These are phyloP conservation scores for Drosophila ambigua DNA, from an alignment of 1,140 invertebrate species.

Conservation along the genomic window DNA sequence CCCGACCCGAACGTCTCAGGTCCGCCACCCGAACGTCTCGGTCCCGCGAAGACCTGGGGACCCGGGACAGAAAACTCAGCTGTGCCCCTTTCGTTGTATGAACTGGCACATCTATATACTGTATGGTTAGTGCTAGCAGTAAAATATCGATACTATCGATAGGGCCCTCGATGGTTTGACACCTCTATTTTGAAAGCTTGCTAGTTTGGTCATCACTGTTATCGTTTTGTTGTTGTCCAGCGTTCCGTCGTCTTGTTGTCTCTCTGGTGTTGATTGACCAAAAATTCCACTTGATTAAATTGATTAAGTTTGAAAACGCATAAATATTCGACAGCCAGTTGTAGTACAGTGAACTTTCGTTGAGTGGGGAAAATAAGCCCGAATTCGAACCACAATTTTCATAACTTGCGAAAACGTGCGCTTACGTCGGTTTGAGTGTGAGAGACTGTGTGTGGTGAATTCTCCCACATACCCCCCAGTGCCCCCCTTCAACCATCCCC, in stretches of 20 bases:
- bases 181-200: no score
- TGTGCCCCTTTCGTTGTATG: no score
- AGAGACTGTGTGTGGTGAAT: conserved; percentile 73
- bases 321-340: conserved; percentile 23
- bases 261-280: background rate
- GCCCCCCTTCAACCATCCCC: conserved; percentile 3
- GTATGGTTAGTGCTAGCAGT: no score
- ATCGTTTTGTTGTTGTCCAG: background rate
- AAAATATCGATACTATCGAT: no score
- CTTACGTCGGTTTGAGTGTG: conserved; percentile 53
- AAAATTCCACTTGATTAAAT: conserved; percentile 26
- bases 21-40: no score
- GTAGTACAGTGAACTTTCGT: background rate
- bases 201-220: no score
- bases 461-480: conserved; percentile 36
- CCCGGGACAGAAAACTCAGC: no score
- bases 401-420: conserved; percentile 54
- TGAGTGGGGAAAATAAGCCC: background rate
- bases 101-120: no score
- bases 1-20: no score
- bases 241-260: conserved; percentile 5
- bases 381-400: background rate
- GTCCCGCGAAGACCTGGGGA: no score
- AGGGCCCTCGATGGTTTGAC: no score
- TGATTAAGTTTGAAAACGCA: conserved; percentile 28